Evolutionary conservation across 2,113 vertebrate genomes (phyloP).

Genomic region (Cynopterus brachyotis): DNA sequence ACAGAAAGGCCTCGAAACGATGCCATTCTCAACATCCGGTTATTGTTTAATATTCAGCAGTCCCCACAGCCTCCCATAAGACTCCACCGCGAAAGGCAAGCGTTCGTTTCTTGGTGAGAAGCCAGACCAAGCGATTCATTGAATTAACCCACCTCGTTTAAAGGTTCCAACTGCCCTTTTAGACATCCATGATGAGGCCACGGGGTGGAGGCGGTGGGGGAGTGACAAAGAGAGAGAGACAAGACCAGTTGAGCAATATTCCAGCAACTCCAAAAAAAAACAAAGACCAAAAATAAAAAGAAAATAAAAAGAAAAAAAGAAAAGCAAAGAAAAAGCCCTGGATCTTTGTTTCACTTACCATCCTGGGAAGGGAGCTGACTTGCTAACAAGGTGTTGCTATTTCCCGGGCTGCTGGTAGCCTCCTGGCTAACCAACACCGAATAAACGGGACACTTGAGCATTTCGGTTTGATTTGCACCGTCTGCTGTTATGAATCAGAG

Average conservation of each 20-base stretch:
- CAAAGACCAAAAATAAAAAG: neutral
- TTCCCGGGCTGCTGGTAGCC: constrained; percentile 53
- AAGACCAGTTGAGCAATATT: constrained; percentile 85
- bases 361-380: constrained; percentile 68
- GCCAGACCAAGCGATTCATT: constrained; percentile 76
- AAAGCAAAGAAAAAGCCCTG: neutral
- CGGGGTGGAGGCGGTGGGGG: neutral
- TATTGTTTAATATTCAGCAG: neutral
- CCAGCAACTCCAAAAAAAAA: constrained; percentile 76
- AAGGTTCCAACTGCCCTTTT: constrained; percentile 96
- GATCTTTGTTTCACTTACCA: constrained; percentile 54
- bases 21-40: neutral
- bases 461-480: constrained; percentile 73
- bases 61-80: constrained; percentile 69
- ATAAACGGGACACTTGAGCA: constrained; percentile 74
- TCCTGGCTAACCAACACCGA: constrained; percentile 74
- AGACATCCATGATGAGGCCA: constrained; percentile 84
- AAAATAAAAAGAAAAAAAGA: constrained; percentile 28
- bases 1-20: neutral
- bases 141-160: constrained; percentile 91
- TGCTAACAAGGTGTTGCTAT: constrained; percentile 67
- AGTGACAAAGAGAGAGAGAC: constrained; percentile 75
- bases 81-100: constrained; percentile 71
- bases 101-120: constrained; percentile 60
- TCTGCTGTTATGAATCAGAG: constrained; percentile 78